Base-by-base conservation (phyloP, 2,113 vertebrate species). In the Elachura formosa region DNA sequence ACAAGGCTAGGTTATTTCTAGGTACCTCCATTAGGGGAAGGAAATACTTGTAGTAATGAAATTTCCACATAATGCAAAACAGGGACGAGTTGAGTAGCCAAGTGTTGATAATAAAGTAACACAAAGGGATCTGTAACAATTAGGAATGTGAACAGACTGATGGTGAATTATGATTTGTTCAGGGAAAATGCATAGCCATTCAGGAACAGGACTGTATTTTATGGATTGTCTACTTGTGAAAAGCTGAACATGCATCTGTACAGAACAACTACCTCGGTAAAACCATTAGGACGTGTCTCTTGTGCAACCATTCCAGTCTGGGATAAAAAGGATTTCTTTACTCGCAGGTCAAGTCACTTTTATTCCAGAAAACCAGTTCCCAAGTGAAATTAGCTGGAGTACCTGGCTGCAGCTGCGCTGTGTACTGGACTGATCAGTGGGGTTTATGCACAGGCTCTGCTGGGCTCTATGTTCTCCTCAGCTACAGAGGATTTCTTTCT, bases 61-160 rank as follows among this genome's bases (percentile, higher is more conserved):
- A 85, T 90, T 28, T 85, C 46, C 49, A 83, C 67, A 40, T 55
- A 83, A 91, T 71, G 79, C 28, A 87, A 91, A 95, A 52, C 48
- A 83, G 51, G 69, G 43, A 81, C 26, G 29, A 84, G 40, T 2
- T 55, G 54, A 61, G 14, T 51, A 83, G 66, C 36, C 63, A 84
- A 48, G 43, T 79, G 54, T n/a, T 91, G 89, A 94, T 87, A 93
- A 89, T 82, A 75, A 81, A 92, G n/a, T 81, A 84, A 84, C 25
- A 63, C n/a, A 88, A 91, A 74, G 31, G 20, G 29, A 43, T 62
- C 67, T 83, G 34, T 43, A 64, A 85, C 56, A 48, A 84, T 84
- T 25, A 84, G 34, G 51, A 81, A 72, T 8, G 28, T 31, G 52
- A 83, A 85, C 29, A 93, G 59, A 54, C 18, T 48, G 56, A 73